Evolutionary conservation across 1,140 invertebrate genomes (phyloP).

Genomic region (Drosophila pallidifrons): DNA sequence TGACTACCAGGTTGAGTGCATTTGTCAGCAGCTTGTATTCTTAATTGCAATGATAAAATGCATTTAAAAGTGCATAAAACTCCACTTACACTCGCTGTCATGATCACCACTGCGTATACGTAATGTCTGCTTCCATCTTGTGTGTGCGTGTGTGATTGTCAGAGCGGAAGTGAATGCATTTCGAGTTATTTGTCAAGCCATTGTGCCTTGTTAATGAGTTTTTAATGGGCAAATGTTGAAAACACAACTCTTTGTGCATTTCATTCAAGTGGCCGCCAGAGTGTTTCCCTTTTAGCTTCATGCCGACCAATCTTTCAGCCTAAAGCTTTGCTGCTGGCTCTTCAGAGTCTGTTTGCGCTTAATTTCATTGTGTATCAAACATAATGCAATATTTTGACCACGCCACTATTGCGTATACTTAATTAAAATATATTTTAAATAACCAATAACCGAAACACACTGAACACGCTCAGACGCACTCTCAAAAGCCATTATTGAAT

Average conservation of each 20-base stretch:
- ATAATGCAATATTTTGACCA: slow-evolving; percentile 72
- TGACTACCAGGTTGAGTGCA: slow-evolving; percentile 28
- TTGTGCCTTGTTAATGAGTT: slow-evolving; percentile 79
- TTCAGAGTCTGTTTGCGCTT: slow-evolving; percentile 41
- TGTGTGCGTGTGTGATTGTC: slow-evolving; percentile 1
- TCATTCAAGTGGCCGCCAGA: slow-evolving; percentile 57
- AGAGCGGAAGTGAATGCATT: slow-evolving; percentile 64
- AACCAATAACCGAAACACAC: slow-evolving; percentile 23
- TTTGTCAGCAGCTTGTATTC: slow-evolving; percentile 54
- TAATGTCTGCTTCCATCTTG: slow-evolving; percentile 29
- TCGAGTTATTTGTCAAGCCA: slow-evolving; percentile 78
- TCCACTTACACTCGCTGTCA: slow-evolving; percentile 39
- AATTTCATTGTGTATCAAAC: slow-evolving; percentile 77
- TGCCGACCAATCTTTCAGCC: not conserved
- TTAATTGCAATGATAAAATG: slow-evolving; percentile 77
- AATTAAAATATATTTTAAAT: slow-evolving; percentile 75
- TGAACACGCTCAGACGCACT: not conserved
- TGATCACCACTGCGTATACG: slow-evolving; percentile 61
- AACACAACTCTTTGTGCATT: slow-evolving; percentile 62
- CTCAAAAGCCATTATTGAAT: slow-evolving; percentile 44
- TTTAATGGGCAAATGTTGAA: slow-evolving; percentile 79
- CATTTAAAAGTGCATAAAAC: slow-evolving; percentile 63
- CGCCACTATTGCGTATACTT: slow-evolving; percentile 65
- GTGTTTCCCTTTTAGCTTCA: not conserved
- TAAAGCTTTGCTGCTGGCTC: not conserved